phyloP scores from a whole-genome alignment of 2,888 invertebrate genomes.

The Argynnis bischoffii region DNA sequence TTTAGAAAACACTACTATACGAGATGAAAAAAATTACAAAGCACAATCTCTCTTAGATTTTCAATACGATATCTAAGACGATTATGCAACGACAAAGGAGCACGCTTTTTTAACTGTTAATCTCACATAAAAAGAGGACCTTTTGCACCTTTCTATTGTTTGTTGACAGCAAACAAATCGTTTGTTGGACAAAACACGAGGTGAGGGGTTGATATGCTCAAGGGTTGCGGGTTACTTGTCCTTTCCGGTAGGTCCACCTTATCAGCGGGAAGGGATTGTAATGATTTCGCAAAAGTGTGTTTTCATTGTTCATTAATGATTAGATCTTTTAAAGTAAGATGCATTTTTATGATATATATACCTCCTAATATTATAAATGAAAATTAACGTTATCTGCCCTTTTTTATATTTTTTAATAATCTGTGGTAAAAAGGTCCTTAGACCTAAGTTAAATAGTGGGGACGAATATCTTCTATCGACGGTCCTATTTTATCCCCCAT shows the following conservation, averaged over 20 bases:
- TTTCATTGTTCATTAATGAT: conserved; percentile 21
- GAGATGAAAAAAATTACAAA: conserved; percentile 63
- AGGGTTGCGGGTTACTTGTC: conserved; percentile 77
- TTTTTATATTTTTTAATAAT: too few relatives aligned
- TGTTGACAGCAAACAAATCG: conserved; percentile 81
- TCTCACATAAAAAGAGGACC: conserved; percentile 57
- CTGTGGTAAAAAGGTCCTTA: too few relatives aligned
- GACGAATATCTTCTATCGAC: too few relatives aligned
- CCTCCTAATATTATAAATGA: too few relatives aligned
- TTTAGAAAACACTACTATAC: conserved; percentile 61
- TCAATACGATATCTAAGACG: conserved; percentile 73
- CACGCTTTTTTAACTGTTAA: conserved; percentile 71
- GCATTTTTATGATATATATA: neutral
- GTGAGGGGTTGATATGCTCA: conserved; percentile 68
- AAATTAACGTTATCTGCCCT: too few relatives aligned
- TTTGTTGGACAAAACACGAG: conserved; percentile 71
- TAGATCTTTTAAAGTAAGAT: neutral
- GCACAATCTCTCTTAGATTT: conserved; percentile 57
- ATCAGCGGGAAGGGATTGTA: conserved; percentile 54
- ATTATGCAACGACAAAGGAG: conserved; percentile 70
- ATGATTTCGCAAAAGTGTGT: conserved; percentile 30
- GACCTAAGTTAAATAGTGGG: too few relatives aligned
- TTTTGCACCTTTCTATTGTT: conserved; percentile 77
- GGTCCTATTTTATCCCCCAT: too few relatives aligned
- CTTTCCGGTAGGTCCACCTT: conserved; percentile 52